phyloP scores from a whole-genome alignment of 1,140 invertebrate species.

The Teleogryllus occipitalis region DNA sequence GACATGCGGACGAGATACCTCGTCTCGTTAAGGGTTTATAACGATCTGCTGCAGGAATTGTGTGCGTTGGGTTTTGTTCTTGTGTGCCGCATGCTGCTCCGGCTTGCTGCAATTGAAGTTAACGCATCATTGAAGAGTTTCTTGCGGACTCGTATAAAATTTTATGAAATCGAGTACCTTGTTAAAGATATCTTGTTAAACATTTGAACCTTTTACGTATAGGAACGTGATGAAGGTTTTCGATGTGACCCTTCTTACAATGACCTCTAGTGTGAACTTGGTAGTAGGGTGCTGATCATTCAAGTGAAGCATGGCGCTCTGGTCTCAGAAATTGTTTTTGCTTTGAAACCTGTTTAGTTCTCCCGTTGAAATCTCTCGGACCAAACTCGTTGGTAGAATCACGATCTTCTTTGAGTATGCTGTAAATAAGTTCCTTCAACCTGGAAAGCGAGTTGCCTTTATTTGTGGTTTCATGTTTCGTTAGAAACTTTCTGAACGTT shows the following conservation, averaged over 20 bases:
- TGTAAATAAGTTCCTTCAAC: neutral
- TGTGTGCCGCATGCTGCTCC: neutral
- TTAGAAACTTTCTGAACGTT: neutral
- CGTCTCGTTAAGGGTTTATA: neutral
- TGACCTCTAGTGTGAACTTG: neutral
- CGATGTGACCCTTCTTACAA: neutral
- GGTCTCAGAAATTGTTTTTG: neutral
- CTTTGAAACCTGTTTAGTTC: neutral
- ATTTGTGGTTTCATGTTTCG: neutral
- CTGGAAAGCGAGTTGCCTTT: neutral
- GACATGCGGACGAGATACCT: neutral
- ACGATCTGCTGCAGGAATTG: neutral
- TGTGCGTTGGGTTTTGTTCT: neutral
- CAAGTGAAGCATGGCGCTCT: neutral
- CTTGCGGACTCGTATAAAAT: neutral
- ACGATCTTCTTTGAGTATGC: neutral
- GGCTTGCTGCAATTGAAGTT: neutral
- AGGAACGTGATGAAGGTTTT: neutral
- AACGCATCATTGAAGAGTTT: neutral
- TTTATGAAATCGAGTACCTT: conserved; percentile 1
- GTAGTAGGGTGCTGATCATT: neutral
- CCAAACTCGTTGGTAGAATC: neutral
- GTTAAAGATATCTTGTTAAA: conserved; percentile 6
- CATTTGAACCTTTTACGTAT: neutral
- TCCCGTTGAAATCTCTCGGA: neutral